These are phyloP conservation scores for Molossus molossus DNA, from an alignment of 2,797 vertebrate species.

Conservation along the genomic window DNA sequence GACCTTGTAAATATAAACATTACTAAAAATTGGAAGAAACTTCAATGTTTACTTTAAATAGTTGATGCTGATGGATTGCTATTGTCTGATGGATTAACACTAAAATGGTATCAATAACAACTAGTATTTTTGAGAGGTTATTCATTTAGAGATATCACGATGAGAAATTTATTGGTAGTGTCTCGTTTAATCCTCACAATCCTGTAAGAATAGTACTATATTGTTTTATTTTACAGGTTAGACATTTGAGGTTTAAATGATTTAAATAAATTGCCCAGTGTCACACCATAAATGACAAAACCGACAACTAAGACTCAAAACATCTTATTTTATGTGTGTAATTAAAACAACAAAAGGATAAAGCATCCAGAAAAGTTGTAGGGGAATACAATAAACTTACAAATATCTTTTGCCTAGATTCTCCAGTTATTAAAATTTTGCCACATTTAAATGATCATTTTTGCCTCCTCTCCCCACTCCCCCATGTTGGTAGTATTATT, in stretches of 20 bases:
- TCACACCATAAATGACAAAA: not conserved
- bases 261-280: not conserved
- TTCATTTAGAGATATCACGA: not conserved
- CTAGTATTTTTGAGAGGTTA: not conserved
- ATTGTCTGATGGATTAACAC: not conserved
- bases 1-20: not conserved
- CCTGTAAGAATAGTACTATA: not conserved
- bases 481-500: not conserved
- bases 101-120: not conserved
- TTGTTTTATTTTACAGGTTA: not conserved
- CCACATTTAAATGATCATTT: not conserved
- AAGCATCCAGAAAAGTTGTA: not conserved
- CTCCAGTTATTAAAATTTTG: not conserved
- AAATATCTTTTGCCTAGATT: constrained; percentile 9
- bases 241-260: not conserved
- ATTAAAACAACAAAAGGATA: not conserved
- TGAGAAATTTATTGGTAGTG: not conserved
- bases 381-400: not conserved
- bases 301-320: not conserved
- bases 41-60: not conserved
- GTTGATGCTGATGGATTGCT: not conserved
- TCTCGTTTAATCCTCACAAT: not conserved
- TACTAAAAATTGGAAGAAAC: not conserved
- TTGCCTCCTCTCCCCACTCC: not conserved
- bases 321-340: not conserved